These are phyloP conservation scores for Diorhabda carinulata DNA, from an alignment of 1,140 invertebrate genomes.

Conservation along the genomic window DNA sequence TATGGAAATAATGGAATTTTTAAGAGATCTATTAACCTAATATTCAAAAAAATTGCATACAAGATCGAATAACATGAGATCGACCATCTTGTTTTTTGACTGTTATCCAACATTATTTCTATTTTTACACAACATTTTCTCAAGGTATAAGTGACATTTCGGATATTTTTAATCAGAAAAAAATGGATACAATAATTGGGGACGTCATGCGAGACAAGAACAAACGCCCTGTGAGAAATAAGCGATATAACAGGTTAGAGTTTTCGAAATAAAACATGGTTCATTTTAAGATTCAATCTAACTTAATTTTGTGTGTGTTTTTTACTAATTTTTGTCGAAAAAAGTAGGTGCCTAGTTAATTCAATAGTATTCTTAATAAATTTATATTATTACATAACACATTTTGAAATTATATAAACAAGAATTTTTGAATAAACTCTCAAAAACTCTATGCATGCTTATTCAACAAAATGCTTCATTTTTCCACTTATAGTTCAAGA, in stretches of 20 bases:
- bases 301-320: not conserved
- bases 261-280: not conserved
- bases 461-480: too few relatives aligned
- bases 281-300: not conserved
- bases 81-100: slow-evolving; percentile 45
- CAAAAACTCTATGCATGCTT: too few relatives aligned
- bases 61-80: slow-evolving; percentile 32
- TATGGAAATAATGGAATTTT: not conserved
- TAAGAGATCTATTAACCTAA: not conserved
- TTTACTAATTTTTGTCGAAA: not conserved
- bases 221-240: slow-evolving; percentile 42
- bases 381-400: too few relatives aligned
- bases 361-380: not conserved
- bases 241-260: slow-evolving; percentile 44
- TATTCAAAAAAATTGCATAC: slow-evolving; percentile 22
- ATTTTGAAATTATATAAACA: too few relatives aligned
- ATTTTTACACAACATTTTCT: slow-evolving; percentile 45
- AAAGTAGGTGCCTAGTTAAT: not conserved
- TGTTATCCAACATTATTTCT: slow-evolving; percentile 45
- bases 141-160: slow-evolving; percentile 34
- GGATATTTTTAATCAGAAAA: slow-evolving; percentile 37
- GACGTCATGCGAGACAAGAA: slow-evolving; percentile 36
- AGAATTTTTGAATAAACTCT: too few relatives aligned
- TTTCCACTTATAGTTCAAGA: too few relatives aligned
- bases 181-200: slow-evolving; percentile 39